These are phyloP conservation scores for Drosophila repletoides DNA, from an alignment of 1,140 invertebrate species.

Conservation along the genomic window DNA sequence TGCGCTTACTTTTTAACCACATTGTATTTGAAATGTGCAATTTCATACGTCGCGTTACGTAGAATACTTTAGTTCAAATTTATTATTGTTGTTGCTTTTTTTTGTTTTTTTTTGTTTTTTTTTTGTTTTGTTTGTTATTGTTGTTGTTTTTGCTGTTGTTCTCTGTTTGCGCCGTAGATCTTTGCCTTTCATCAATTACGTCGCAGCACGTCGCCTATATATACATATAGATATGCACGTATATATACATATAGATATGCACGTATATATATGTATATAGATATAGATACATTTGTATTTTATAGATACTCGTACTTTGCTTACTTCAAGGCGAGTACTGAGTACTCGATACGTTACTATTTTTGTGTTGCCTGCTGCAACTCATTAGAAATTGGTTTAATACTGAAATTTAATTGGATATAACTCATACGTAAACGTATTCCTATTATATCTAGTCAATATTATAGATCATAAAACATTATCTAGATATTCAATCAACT, in stretches of 20 bases:
- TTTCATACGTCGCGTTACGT: constrained; percentile 57
- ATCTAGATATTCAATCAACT: too few relatives aligned
- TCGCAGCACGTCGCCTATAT: constrained; percentile 21
- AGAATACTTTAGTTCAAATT: constrained; percentile 34
- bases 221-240: not conserved
- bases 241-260: constrained; percentile 7
- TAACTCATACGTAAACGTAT: not conserved
- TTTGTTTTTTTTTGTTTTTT: constrained; percentile 12
- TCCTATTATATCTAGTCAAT: not conserved
- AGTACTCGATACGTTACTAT: not conserved
- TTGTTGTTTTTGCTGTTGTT: constrained; percentile 11
- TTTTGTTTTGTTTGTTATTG: constrained; percentile 20
- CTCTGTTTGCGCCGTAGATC: constrained; percentile 46
- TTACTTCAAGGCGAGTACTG: constrained; percentile 27
- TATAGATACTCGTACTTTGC: too few relatives aligned
- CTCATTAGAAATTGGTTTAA: constrained; percentile 4
- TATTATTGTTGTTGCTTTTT: constrained; percentile 16
- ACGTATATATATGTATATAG: constrained; percentile 5
- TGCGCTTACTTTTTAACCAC: constrained; percentile 75
- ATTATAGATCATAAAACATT: not conserved
- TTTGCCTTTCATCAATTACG: constrained; percentile 61
- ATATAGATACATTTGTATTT: too few relatives aligned
- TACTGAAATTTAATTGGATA: constrained; percentile 1
- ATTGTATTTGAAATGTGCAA: constrained; percentile 80
- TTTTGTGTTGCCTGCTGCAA: not conserved